These are phyloP conservation scores for Brachynemurus nebulosus DNA, from an alignment of 2,888 invertebrate species.

Conservation along the genomic window DNA sequence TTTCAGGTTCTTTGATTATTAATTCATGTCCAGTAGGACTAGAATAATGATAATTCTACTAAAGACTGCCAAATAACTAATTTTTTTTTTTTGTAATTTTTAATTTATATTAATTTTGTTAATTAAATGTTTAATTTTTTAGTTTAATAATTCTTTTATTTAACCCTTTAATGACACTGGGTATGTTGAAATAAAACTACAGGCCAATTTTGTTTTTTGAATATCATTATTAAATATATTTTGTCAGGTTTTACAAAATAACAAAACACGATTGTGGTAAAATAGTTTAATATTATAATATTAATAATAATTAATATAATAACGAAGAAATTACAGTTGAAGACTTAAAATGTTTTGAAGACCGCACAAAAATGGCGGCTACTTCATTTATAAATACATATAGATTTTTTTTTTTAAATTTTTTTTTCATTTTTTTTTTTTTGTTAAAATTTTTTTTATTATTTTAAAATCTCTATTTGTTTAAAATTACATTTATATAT, in stretches of 20 bases:
- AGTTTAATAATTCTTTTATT: no score
- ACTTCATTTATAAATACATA: constrained; percentile 1
- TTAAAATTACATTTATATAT: neutral
- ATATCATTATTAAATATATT: constrained; percentile 2
- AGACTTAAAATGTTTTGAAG: constrained; percentile 1
- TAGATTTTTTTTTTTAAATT: neutral
- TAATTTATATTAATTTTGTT: no score
- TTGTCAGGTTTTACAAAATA: constrained; percentile 2
- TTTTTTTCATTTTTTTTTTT: constrained; percentile 1
- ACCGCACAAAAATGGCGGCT: neutral
- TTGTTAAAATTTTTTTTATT: neutral
- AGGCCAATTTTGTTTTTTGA: no score
- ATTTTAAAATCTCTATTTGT: neutral
- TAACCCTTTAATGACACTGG: no score
- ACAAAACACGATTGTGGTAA: constrained; percentile 6
- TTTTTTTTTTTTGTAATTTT: no score
- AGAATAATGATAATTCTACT: no score
- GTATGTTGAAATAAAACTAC: no score
- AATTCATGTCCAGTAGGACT: no score
- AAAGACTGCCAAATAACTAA: no score
- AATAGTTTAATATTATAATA: constrained; percentile 8
- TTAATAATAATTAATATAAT: neutral
- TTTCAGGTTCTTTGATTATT: no score
- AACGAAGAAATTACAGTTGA: constrained; percentile 1
- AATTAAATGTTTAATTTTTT: no score